phyloP scores from a whole-genome alignment of 2,113 vertebrate species.

The Campylomormyrus tamandua region DNA sequence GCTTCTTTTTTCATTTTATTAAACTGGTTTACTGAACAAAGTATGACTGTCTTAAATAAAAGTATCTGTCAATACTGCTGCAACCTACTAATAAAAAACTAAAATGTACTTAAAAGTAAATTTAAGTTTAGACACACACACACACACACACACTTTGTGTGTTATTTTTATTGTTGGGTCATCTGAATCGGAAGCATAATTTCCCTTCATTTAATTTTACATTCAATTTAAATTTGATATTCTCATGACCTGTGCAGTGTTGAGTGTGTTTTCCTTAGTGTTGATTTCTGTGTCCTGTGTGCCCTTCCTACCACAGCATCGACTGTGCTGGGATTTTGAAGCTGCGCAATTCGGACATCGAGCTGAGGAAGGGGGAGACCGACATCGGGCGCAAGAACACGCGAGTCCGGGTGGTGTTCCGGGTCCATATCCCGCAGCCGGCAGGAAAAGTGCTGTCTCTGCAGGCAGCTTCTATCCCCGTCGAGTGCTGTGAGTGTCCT shows the following conservation, averaged over 20 bases:
- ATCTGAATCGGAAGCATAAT: background rate
- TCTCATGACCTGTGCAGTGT: background rate
- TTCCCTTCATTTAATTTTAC: background rate
- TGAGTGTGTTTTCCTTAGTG: background rate
- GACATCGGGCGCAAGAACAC: slow-evolving; percentile 95
- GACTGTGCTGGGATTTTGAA: slow-evolving; percentile 95
- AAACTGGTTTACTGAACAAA: too few species aligned
- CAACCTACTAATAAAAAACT: too few species aligned
- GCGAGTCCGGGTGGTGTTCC: slow-evolving; percentile 83
- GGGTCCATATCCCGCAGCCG: slow-evolving; percentile 78
- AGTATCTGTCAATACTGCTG: too few species aligned
- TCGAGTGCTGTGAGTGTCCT: slow-evolving; percentile 87
- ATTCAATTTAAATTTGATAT: background rate
- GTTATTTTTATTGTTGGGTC: background rate
- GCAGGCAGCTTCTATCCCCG: slow-evolving; percentile 77
- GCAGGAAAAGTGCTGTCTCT: slow-evolving; percentile 78
- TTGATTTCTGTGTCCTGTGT: background rate
- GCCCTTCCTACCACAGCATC: slow-evolving; percentile 60
- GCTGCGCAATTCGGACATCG: slow-evolving; percentile 94
- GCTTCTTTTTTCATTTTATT: too few species aligned
- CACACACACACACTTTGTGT: too few species aligned
- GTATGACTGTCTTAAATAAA: too few species aligned
- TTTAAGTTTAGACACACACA: too few species aligned
- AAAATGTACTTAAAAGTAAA: too few species aligned
- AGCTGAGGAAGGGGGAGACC: slow-evolving; percentile 89